These are phyloP conservation scores for Porites cylindrica DNA, from an alignment of 92 coral and sea anemone species.

Conservation along the genomic window DNA sequence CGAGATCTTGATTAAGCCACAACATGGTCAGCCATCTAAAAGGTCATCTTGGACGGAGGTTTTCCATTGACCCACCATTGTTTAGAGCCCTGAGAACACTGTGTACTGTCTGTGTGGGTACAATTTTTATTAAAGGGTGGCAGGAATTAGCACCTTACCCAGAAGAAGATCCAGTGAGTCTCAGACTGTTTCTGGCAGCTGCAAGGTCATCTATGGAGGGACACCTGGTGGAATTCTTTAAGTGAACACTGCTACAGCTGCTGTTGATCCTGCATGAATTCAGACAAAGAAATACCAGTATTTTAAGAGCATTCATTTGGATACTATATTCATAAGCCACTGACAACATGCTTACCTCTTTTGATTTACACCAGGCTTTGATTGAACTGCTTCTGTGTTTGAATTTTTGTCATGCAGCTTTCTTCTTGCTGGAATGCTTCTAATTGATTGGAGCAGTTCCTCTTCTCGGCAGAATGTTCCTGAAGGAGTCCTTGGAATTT, in stretches of 20 bases:
- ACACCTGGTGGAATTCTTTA: not conserved
- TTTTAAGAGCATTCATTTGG: not conserved
- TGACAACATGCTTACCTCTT: not conserved
- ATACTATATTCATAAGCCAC: not conserved
- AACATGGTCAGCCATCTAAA: too few relatives aligned
- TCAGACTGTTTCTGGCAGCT: constrained; percentile 26
- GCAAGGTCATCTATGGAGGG: not conserved
- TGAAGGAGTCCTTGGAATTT: constrained; percentile 25
- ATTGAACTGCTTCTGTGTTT: not conserved
- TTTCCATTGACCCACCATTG: too few relatives aligned
- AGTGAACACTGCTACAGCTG: not conserved
- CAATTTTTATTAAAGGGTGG: too few relatives aligned
- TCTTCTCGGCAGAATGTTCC: constrained; percentile 19
- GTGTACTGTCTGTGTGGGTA: too few relatives aligned
- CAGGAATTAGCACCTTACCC: too few relatives aligned
- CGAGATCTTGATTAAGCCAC: too few relatives aligned
- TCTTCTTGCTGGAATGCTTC: constrained; percentile 26
- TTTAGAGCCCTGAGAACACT: too few relatives aligned
- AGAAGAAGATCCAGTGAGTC: not conserved
- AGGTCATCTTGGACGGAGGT: too few relatives aligned
- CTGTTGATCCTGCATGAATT: not conserved
- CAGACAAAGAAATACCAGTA: not conserved
- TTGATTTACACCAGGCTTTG: not conserved
- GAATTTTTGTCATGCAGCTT: constrained; percentile 24
- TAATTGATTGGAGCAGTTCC: constrained; percentile 28